These are phyloP conservation scores for Cheilosia impressa DNA, from an alignment of 2,888 invertebrate genomes.

Conservation along the genomic window DNA sequence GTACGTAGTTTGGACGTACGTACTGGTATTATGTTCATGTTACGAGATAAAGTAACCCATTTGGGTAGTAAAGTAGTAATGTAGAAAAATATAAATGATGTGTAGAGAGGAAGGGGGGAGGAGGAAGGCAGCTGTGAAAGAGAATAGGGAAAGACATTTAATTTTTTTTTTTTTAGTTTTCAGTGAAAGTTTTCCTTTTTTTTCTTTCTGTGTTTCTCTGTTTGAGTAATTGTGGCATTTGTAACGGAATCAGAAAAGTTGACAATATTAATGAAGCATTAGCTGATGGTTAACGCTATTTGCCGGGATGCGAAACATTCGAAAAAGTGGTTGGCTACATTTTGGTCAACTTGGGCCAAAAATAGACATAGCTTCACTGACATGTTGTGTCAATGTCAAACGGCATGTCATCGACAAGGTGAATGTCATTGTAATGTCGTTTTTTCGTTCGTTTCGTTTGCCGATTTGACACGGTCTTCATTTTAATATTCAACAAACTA, in stretches of 20 bases:
- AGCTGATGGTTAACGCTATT: not conserved
- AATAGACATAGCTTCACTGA: not conserved
- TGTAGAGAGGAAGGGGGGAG: not conserved
- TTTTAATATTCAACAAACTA: not conserved
- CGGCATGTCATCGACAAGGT: slow-evolving; percentile 8
- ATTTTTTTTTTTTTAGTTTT: slow-evolving; percentile 3
- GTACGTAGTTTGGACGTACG: not conserved
- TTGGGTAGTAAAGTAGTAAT: slow-evolving; percentile 63
- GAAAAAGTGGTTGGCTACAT: too few relatives aligned
- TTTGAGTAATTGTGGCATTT: slow-evolving; percentile 36
- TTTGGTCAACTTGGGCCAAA: not conserved
- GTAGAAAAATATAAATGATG: slow-evolving; percentile 61
- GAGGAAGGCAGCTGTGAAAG: slow-evolving; percentile 11
- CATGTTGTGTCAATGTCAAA: slow-evolving; percentile 9
- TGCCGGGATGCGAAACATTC: not conserved
- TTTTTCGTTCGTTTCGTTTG: not conserved
- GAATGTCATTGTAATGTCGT: not conserved
- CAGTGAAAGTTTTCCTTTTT: slow-evolving; percentile 63
- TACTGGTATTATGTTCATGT: slow-evolving; percentile 57
- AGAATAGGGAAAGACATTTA: slow-evolving; percentile 41
- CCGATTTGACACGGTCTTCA: not conserved
- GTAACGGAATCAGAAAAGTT: slow-evolving; percentile 16
- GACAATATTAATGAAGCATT: slow-evolving; percentile 2
- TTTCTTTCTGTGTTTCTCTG: not conserved
- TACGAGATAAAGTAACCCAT: slow-evolving; percentile 68